A percentile compares a stretch with the other conserved stretches of the same genome.
phyloP scores from a whole-genome alignment of 1,140 invertebrate genomes.

The Papilio glaucus region DNA sequence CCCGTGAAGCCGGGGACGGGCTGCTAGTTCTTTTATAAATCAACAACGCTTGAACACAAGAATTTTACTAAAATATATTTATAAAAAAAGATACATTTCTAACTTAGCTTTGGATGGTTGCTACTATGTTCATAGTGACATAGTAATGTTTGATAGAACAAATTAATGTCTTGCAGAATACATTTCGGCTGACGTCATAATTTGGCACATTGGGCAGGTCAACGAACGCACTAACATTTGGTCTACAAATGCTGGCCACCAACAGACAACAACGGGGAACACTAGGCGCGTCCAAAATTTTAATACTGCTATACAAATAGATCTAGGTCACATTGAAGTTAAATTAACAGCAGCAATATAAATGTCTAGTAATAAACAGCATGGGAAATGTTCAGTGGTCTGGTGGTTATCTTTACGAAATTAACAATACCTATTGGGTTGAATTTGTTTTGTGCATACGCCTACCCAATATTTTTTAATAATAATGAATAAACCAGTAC shows the following conservation, averaged over 20 bases:
- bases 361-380: constrained; percentile 3
- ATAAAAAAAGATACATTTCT: neutral
- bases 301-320: constrained; percentile 28
- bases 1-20: too few relatives aligned
- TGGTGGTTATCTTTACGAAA: too few relatives aligned
- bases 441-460: too few relatives aligned
- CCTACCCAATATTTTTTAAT: too few relatives aligned
- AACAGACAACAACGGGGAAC: constrained; percentile 17
- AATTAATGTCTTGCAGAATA: constrained; percentile 22
- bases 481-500: too few relatives aligned
- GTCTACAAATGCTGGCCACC: constrained; percentile 34
- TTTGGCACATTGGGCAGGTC: constrained; percentile 40
- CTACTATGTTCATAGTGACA: neutral
- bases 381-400: neutral
- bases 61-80: neutral
- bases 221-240: constrained; percentile 37
- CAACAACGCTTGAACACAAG: too few relatives aligned
- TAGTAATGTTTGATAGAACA: neutral
- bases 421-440: too few relatives aligned
- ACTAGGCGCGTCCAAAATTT: constrained; percentile 25
- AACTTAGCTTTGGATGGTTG: too few relatives aligned
- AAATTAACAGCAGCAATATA: constrained; percentile 16
- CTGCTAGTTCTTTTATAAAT: too few relatives aligned
- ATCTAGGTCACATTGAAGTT: constrained; percentile 26
- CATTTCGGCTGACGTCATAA: constrained; percentile 41